Evolutionary conservation across 2,888 invertebrate genomes (phyloP), one percentile per base, ranked within the genome.

Genomic region (Koerneria pararmatus): DNA sequence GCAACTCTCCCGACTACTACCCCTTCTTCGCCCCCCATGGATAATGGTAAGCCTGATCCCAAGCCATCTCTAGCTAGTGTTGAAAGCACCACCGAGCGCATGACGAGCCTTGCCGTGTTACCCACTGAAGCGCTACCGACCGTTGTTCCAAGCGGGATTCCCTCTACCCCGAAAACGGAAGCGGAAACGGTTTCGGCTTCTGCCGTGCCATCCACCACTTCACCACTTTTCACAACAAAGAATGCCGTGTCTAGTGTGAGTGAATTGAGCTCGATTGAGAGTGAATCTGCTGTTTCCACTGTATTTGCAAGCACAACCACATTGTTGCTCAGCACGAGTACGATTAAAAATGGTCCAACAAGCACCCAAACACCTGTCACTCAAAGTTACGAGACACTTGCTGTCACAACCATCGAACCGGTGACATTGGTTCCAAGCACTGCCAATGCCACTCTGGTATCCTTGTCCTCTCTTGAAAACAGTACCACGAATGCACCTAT

Each of bases 1-100:
- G 64, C 64, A 8, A 64, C 54, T 1, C 64, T 64, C 22, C 64
- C 64, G 15, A 41, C 59, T n/a, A 58, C 3, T 35, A 29, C 37
- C 29, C 32, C 19, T 57, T 57, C 34, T 2, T 32, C 57, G n/a
- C 11, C 11, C 46, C 11, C 46, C 11, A 41, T 15, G 46, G n/a
- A 41, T 1, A 19, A 32, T 3, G 24, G 22, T 22, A 27, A 4
- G n/a, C 8, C 49, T n/a, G n/a, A n/a, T 41, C 46, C 11, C 46
- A 41, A 15, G 46, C 46, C 46, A 41, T 41, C 11, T n/a, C 46
- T n/a, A 41, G n/a, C 46, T n/a, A 41, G 11, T n/a, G n/a, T n/a
- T 41, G 11, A 41, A 41, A 15, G 11, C 11, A 41, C 46, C 11
- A 41, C n/a, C 46, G 46, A 41, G 46, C 11, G 46, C n/a, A 41